These are phyloP conservation scores for Miltochrista miniata DNA, from an alignment of 2,888 invertebrate genomes.

Conservation along the genomic window DNA sequence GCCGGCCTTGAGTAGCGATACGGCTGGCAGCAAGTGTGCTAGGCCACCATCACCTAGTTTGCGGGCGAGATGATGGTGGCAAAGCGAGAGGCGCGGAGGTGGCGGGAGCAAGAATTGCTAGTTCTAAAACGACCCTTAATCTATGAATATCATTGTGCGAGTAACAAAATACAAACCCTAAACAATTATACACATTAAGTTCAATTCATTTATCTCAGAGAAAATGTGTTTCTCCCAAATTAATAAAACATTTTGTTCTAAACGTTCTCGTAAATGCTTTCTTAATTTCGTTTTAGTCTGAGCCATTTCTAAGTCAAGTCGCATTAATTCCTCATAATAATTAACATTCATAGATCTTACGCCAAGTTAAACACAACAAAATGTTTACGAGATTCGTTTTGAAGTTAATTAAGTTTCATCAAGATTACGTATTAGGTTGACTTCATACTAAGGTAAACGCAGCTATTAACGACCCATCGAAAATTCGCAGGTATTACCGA, in stretches of 20 bases:
- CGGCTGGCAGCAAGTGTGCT: no score
- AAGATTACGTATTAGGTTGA: background rate
- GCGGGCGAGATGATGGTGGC: no score
- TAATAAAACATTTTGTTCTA: slow-evolving; percentile 18
- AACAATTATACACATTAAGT: no score
- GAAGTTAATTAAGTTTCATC: background rate
- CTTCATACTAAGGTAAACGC: no score
- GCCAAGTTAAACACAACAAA: background rate
- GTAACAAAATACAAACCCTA: background rate
- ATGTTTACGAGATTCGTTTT: background rate
- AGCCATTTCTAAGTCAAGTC: slow-evolving; percentile 17
- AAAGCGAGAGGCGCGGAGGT: no score
- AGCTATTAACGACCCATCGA: no score
- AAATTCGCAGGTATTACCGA: no score
- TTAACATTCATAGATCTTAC: slow-evolving; percentile 5
- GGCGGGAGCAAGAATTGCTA: no score
- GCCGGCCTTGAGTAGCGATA: no score
- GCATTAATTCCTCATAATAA: slow-evolving; percentile 23
- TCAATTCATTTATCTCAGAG: background rate
- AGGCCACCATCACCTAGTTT: no score
- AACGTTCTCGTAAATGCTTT: slow-evolving; percentile 19
- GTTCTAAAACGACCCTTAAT: no score
- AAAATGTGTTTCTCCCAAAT: slow-evolving; percentile 9
- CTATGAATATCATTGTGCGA: no score
- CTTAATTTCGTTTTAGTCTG: slow-evolving; percentile 31